These are phyloP conservation scores for Salvelinus namaycush DNA, from an alignment of 2,113 vertebrate genomes.

Conservation along the genomic window DNA sequence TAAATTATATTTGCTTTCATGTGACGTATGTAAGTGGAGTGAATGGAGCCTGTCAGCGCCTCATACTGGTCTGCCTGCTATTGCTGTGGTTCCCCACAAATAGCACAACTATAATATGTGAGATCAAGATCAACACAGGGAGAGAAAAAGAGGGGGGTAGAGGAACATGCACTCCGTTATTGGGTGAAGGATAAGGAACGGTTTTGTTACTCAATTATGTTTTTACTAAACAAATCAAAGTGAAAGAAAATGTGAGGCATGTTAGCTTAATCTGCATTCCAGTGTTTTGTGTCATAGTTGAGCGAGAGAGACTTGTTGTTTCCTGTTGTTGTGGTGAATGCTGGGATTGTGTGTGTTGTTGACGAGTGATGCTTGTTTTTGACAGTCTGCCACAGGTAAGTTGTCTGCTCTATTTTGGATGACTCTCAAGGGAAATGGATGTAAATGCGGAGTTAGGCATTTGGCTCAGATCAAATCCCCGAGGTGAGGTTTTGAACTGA, in stretches of 20 bases:
- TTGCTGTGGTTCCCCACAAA: constrained; percentile 4
- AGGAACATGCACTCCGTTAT: neutral
- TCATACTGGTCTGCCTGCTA: constrained; percentile 43
- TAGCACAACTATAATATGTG: neutral
- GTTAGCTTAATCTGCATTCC: too few relatives aligned
- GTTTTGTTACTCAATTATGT: too few relatives aligned
- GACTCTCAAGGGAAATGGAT: neutral
- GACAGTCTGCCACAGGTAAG: neutral
- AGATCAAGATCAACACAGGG: neutral
- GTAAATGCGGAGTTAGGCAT: constrained; percentile 21
- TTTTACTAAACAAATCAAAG: too few relatives aligned
- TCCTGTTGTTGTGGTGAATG: constrained; percentile 38
- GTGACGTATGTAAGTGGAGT: constrained; percentile 39
- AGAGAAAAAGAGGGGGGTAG: constrained; percentile 2
- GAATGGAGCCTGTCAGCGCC: constrained; percentile 30
- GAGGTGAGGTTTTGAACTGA: constrained; percentile 16
- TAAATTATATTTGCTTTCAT: constrained; percentile 65
- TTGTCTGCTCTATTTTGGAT: constrained; percentile 7
- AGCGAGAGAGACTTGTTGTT: neutral
- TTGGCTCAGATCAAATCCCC: constrained; percentile 21
- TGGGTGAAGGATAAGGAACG: too few relatives aligned
- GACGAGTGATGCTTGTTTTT: constrained; percentile 13
- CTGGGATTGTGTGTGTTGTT: constrained; percentile 38
- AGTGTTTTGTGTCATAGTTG: neutral
- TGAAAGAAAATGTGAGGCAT: too few relatives aligned